phyloP scores from a whole-genome alignment of 2,797 vertebrate genomes.

The Glossophaga mutica region DNA sequence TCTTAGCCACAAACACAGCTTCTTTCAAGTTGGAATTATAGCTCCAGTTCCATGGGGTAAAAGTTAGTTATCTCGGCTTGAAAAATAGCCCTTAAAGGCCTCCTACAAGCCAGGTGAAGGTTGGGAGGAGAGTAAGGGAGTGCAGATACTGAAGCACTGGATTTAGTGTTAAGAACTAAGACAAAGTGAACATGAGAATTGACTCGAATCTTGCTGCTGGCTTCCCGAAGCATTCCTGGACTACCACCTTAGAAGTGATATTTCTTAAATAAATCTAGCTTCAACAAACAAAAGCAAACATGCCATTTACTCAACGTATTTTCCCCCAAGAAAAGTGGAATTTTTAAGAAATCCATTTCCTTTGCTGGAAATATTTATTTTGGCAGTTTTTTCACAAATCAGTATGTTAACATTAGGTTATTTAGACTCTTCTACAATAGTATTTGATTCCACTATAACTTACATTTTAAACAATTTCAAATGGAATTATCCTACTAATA shows the following conservation, averaged over 20 bases:
- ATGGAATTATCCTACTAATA: not conserved
- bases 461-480: conserved; percentile 30
- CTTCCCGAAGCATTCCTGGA: not conserved
- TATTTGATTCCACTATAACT: not conserved
- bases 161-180: not conserved
- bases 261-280: not conserved
- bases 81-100: not conserved
- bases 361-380: conserved; percentile 16
- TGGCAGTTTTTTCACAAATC: not conserved
- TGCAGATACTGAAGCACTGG: not conserved
- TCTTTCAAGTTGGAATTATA: not conserved
- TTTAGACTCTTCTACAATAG: not conserved
- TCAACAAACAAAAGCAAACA: not conserved
- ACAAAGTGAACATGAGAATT: not conserved
- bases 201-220: not conserved
- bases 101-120: not conserved
- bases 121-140: not conserved
- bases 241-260: not conserved
- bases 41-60: not conserved
- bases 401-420: not conserved
- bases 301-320: not conserved
- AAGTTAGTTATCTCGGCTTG: not conserved
- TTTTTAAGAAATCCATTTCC: not conserved
- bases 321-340: not conserved
- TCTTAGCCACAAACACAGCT: conserved; percentile 4